Evolutionary conservation across 1,140 invertebrate genomes (phyloP), one percentile per base, ranked within the genome.

Genomic region (Daktulosphaira vitifoliae): DNA sequence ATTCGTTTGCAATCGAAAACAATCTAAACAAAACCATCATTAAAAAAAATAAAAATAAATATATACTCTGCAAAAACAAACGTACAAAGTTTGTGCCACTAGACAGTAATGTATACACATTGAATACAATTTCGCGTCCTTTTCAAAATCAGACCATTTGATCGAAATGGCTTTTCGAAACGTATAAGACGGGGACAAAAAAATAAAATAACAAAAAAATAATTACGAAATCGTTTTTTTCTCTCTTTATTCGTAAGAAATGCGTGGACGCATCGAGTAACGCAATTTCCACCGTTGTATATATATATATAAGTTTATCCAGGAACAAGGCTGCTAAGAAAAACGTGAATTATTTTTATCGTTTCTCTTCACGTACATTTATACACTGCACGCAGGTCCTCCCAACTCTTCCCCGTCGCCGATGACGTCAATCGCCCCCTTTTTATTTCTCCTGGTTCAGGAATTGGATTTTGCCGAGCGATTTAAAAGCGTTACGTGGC

Each of bases 281-380:
- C 16, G 54, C 54, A 59, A 59, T 59, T 59, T 59, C 54, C 56
- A 33, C 53, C 7, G 4, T 0, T 20, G 38, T 44, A 56, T 56
- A 29, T 51, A 26, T 49, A 44, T 26, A 51, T 25, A 59, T 44
- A 44, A n/a, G 53, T 59, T 59, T 59, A 59, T 39, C 53, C 26
- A 39, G n/a, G 42, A 48, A 62, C 42, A 62, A 62, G 56, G 38
- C 42, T 39, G 56, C 56, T 62, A 62, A 62, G 56, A 62, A 62
- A 62, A 29, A 62, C 56, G 56, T 62, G 56, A 62, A 62, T 62
- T 62, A 62, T 62, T 62, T 62, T 62, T 62, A 62, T 62, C 42
- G 56, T 13, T 48, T 62, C 29, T 62, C 11, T 33, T 33, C 29
- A 33, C n/a, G n/a, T n/a, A 11, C 29, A 5, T 33, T 33, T 33